Conservation (phyloP, 2,888 invertebrate genomes). For the Tanytarsus gracilentus region DNA sequence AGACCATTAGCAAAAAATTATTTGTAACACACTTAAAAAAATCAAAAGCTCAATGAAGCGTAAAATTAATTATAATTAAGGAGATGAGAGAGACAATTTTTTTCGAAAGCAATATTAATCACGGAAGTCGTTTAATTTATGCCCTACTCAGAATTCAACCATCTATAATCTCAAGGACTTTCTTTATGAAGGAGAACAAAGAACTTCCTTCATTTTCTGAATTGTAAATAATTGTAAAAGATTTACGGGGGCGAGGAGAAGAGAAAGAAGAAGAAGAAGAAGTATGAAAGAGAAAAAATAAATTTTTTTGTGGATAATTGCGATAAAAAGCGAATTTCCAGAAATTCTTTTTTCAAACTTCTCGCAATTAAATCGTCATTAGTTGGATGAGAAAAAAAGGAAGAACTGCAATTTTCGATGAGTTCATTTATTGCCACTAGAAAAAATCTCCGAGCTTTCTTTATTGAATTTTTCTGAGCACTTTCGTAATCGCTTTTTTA, state of each 20-base stretch:
- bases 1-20: no score
- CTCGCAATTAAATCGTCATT: background rate
- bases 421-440: background rate
- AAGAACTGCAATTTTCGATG: slow-evolving; percentile 3
- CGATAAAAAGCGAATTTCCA: background rate
- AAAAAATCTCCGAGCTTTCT: background rate
- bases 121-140: slow-evolving; percentile 7
- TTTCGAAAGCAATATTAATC: slow-evolving; percentile 26
- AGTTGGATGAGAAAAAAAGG: background rate
- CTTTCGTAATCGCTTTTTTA: background rate
- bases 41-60: no score
- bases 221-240: no score
- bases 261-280: background rate
- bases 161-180: slow-evolving; percentile 1
- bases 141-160: slow-evolving; percentile 5
- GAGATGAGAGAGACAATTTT: slow-evolving; percentile 5
- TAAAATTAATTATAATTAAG: background rate
- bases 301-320: background rate
- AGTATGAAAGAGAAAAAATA: background rate
- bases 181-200: background rate
- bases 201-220: no score
- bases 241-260: background rate
- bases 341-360: background rate
- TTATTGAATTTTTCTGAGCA: background rate
- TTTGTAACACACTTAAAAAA: no score